A percentile compares a stretch with the other conserved stretches of the same genome.
Conservation (phyloP, 2,888 invertebrate genomes). For the Cetonia aurata region DNA sequence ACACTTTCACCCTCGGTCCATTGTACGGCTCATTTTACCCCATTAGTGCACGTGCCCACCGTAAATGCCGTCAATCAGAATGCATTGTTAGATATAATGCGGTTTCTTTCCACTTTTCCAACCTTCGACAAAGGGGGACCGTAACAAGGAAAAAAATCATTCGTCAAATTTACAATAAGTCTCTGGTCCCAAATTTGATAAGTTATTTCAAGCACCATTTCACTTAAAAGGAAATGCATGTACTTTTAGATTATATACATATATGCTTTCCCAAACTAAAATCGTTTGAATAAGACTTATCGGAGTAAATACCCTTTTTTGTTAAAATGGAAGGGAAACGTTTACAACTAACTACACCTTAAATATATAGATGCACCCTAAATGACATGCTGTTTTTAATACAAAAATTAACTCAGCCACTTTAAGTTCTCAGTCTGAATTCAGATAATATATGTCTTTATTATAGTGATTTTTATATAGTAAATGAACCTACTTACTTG, state of each 20-base stretch:
- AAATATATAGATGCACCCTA: no score
- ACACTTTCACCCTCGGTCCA: conserved; percentile 45
- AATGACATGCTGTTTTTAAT: no score
- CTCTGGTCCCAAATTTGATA: conserved; percentile 42
- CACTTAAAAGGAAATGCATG: conserved; percentile 38
- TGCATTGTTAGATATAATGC: conserved; percentile 48
- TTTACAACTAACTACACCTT: no score
- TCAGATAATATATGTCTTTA: no score
- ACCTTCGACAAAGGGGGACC: conserved; percentile 32
- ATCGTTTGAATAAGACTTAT: no score
- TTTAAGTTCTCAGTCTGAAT: no score
- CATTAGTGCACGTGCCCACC: conserved; percentile 50
- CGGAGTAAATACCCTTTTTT: no score
- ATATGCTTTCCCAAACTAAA: no score
- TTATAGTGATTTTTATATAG: no score
- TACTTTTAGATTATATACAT: not conserved
- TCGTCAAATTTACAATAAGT: conserved; percentile 43
- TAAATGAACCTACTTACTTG: no score
- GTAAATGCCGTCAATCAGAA: conserved; percentile 51
- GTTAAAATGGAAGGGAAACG: no score
- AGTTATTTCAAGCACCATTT: conserved; percentile 44
- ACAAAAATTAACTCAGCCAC: no score
- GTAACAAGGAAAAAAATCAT: conserved; percentile 26
- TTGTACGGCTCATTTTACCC: conserved; percentile 50
- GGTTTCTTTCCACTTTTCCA: conserved; percentile 40